Evolutionary conservation across 2,888 invertebrate species (phyloP), one percentile per base, ranked within the genome.

Genomic region (Yponomeuta evonymella): DNA sequence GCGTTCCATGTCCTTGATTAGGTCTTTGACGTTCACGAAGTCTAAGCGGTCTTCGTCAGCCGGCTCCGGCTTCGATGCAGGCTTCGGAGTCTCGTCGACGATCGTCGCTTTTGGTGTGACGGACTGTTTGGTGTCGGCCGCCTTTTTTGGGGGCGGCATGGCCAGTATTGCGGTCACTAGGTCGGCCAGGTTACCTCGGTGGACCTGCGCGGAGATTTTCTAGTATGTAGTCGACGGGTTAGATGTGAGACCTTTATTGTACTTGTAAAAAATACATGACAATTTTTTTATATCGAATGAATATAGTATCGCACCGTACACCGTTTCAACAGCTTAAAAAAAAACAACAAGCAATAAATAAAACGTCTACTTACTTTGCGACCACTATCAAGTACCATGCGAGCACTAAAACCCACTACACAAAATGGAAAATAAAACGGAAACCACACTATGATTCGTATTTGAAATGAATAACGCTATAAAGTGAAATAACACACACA

Each of bases 1-100:
- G 73, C 90, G 92, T 77, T 95, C 95, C 84, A 95, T 94, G 75
- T 94, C 94, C 80, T 94, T 94, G 67, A 95, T 93, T 15, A 94
- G 82, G 77, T 94, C 94, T 81, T 93, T 93, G 29, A 94, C 94
- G 72, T 93, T 93, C n/a, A 93, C 88, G 71, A 92, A 93, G 72
- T 93, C 93, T 62, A 92, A 90, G 73, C 92, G 86, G 71, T 93
- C 89, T 72, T 89, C 89, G 2, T 75, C 72, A 8, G 76, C 72
- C 2, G 80, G 77, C 29, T 10, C 12, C 6, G 30, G 33, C 73
- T 84, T 87, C 0, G 77, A 67, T 1, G 74, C 72, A 0, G 79
- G 74, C 74, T 86, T 86, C 2, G 83, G 77, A 74, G 90, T 88
- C 62, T 87, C 89, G 2, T 76, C 76, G 67, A 81, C 79, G 12